Percentiles rank a stretch among this genome's conserved stretches.
phyloP scores from a whole-genome alignment of 2,888 invertebrate genomes.

The Sericinus montela region DNA sequence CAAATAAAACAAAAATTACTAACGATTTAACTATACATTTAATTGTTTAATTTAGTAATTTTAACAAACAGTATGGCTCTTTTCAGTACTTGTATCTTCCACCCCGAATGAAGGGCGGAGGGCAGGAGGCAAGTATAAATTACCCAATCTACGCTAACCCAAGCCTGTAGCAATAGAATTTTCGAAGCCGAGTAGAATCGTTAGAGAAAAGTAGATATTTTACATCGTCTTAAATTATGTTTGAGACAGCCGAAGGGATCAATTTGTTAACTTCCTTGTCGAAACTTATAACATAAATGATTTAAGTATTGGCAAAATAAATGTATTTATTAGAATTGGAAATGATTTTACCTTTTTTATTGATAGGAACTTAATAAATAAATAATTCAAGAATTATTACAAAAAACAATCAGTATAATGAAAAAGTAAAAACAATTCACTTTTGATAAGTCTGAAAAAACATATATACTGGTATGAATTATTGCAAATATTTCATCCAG shows the following conservation, averaged over 20 bases:
- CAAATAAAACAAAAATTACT: conserved; percentile 28
- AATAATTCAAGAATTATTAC: too few relatives aligned
- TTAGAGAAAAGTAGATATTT: conserved; percentile 52
- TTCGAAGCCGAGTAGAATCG: conserved; percentile 59
- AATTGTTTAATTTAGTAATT: conserved; percentile 72
- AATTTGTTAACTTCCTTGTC: conserved; percentile 33
- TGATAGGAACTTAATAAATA: too few relatives aligned
- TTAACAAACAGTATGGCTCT: conserved; percentile 63
- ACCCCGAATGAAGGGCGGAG: conserved; percentile 40
- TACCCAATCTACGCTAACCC: conserved; percentile 75
- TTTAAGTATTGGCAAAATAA: not conserved
- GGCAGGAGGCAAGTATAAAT: conserved; percentile 72
- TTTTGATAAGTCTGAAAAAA: too few relatives aligned
- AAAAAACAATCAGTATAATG: too few relatives aligned
- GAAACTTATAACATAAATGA: conserved; percentile 8
- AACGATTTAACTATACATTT: conserved; percentile 47
- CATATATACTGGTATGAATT: conserved; percentile 14
- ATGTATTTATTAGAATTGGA: too few relatives aligned
- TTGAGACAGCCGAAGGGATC: conserved; percentile 52
- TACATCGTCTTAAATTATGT: conserved; percentile 59
- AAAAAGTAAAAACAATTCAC: too few relatives aligned
- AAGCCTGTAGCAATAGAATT: conserved; percentile 70
- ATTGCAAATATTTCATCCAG: conserved; percentile 50
- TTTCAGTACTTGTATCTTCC: conserved; percentile 54
- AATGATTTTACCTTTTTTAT: too few relatives aligned